These are phyloP conservation scores for Steinernema hermaphroditum DNA, from an alignment of 2,888 invertebrate species.

Conservation along the genomic window DNA sequence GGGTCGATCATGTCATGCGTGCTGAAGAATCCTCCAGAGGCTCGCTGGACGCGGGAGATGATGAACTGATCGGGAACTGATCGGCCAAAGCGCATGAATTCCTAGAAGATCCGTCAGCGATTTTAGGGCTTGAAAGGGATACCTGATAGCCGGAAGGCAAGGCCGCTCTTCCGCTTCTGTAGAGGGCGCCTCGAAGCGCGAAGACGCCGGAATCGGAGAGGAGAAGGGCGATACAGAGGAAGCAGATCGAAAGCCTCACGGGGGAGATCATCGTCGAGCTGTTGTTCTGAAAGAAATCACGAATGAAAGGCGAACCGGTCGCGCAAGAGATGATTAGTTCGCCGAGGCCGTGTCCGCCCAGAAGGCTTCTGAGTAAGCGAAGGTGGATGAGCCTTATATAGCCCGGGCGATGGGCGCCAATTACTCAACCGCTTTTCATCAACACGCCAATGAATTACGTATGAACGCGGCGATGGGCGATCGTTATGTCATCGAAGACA, in stretches of 20 bases:
- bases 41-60: background rate
- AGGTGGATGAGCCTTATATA: conserved; percentile 1
- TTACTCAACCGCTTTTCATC: conserved; percentile 24
- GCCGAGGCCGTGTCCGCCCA: too few species aligned
- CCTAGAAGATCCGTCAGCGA: background rate
- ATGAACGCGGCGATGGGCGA: background rate
- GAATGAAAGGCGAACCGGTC: background rate
- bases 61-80: background rate
- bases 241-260: background rate
- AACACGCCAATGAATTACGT: conserved; percentile 7
- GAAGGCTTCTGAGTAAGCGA: too few species aligned
- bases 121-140: background rate
- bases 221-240: background rate
- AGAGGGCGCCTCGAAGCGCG: background rate
- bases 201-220: background rate
- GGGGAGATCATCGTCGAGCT: background rate
- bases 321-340: background rate
- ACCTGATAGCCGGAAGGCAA: conserved; percentile 9
- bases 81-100: conserved; percentile 4
- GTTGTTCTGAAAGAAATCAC: background rate
- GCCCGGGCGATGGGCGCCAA: background rate
- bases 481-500: too few species aligned
- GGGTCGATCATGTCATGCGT: conserved; percentile 4
- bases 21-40: conserved; percentile 2
- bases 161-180: conserved; percentile 6